These are phyloP conservation scores for Setipinna tenuifilis DNA, from an alignment of 2,797 vertebrate species.

Conservation along the genomic window DNA sequence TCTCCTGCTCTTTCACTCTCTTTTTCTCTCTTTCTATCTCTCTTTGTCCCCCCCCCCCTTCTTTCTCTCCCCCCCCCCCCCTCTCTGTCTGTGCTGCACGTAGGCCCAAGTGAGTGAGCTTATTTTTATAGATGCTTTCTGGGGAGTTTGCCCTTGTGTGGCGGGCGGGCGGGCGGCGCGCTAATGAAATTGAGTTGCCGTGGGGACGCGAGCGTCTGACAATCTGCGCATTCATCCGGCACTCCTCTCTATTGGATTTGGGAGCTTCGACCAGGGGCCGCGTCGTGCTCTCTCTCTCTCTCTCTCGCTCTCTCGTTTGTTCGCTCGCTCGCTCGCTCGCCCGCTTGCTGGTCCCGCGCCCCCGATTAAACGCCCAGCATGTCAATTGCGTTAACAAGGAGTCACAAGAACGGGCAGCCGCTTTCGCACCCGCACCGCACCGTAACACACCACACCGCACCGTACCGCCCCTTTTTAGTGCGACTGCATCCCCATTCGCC, in stretches of 20 bases:
- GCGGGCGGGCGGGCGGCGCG: not conserved
- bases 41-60: not conserved
- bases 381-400: conserved; percentile 17
- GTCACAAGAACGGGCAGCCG: not conserved
- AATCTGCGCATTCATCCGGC: conserved; percentile 42
- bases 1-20: not conserved
- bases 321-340: conserved; percentile 20
- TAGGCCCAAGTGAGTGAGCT: not conserved
- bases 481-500: not conserved
- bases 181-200: conserved; percentile 44
- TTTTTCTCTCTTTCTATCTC: not conserved
- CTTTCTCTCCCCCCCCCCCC: not conserved
- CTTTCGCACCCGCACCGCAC: not conserved
- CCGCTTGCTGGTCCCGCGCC: conserved; percentile 7
- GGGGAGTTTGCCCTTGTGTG: conserved; percentile 11
- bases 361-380: conserved; percentile 2
- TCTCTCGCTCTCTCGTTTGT: conserved; percentile 29
- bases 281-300: conserved; percentile 40
- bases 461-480: not conserved
- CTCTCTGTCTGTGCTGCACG: not conserved
- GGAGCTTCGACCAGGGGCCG: conserved; percentile 21
- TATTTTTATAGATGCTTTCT: not conserved
- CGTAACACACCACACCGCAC: no score
- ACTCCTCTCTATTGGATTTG: conserved; percentile 51
- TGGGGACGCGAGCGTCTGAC: conserved; percentile 44